These are phyloP conservation scores for Ferdinandea cuprea DNA, from an alignment of 2,888 invertebrate genomes.

Conservation along the genomic window DNA sequence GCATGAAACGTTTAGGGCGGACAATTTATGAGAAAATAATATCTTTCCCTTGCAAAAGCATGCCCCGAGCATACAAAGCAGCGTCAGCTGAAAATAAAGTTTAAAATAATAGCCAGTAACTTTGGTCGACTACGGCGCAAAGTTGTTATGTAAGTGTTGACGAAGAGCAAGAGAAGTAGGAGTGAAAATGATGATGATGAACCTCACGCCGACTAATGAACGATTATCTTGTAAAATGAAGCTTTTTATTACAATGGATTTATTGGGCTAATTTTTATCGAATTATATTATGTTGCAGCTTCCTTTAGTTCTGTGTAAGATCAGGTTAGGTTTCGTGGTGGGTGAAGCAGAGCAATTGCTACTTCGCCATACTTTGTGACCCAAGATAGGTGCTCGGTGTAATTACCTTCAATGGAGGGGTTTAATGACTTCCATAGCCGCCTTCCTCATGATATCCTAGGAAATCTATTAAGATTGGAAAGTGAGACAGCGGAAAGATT, in stretches of 20 bases:
- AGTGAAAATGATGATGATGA: too few species aligned
- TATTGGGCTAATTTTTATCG: not conserved
- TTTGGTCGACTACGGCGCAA: not conserved
- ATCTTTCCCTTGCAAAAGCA: not conserved
- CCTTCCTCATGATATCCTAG: too few species aligned
- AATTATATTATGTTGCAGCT: not conserved
- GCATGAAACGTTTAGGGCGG: not conserved
- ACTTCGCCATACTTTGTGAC: too few species aligned
- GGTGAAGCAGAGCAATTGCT: too few species aligned
- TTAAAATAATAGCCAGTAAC: slow-evolving; percentile 5
- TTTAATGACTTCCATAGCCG: too few species aligned
- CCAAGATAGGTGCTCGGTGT: too few species aligned
- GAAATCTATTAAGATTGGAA: too few species aligned
- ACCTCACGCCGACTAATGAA: too few species aligned
- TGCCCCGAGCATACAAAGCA: not conserved
- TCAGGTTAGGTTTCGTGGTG: too few species aligned
- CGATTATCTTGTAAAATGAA: not conserved
- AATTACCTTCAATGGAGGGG: too few species aligned
- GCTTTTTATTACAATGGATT: not conserved
- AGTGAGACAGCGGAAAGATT: too few species aligned
- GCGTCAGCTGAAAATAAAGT: not conserved
- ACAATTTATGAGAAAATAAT: slow-evolving; percentile 11
- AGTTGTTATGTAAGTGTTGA: not conserved
- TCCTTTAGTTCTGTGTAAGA: too few species aligned
- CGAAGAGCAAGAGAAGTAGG: not conserved